Evolutionary conservation across 2,888 invertebrate species (phyloP), one percentile per base, ranked within the genome.

Genomic region (Scotopteryx bipunctaria): DNA sequence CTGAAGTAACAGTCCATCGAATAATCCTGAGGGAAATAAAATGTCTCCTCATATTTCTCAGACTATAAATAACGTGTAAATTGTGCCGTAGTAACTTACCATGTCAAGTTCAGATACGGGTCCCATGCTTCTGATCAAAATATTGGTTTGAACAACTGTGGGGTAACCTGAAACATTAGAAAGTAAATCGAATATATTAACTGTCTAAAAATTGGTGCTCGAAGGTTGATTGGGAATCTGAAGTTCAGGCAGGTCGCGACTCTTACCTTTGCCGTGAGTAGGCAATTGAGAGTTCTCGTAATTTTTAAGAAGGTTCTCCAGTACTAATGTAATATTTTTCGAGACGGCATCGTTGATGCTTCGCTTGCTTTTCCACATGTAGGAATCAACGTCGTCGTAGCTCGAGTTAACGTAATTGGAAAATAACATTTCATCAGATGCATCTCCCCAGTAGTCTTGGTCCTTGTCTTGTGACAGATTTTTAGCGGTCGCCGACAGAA

Each of bases 1-100:
- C 97, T 93, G 81, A 97, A 97, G 85, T 97, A 97, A 78, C 97
- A 97, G 78, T 97, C 97, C 97, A 97, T 97, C 21, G 97, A 97
- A 77, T 97, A 97, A 83, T 97, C 97, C 96, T 96, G 72, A 44
- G 55, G 59, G 40, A 56, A 41, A 64, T 51, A 63, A 63, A 67
- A 60, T 56, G 52, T 46, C 64, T 37, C 51, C 43, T 42, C 52
- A 62, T 55, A 55, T 62, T 56, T 58, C 15, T 19, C 40, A 49
- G 42, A 45, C 37, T 53, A 54, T 48, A 53, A 55, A 57, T 50
- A 53, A 43, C 47, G 14, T 23, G 35, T 27, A 45, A 29, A 38
- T 13, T 43, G 25, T 33, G 25, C 25, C 19, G 14, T 14, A 36
- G 27, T 43, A 41, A 36, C 59, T 9, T 51, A 95, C 96, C 97